Percentiles rank a stretch among this genome's conserved stretches.
phyloP scores from a whole-genome alignment of 2,113 vertebrate species.

The Benitochromis conjunctus region DNA sequence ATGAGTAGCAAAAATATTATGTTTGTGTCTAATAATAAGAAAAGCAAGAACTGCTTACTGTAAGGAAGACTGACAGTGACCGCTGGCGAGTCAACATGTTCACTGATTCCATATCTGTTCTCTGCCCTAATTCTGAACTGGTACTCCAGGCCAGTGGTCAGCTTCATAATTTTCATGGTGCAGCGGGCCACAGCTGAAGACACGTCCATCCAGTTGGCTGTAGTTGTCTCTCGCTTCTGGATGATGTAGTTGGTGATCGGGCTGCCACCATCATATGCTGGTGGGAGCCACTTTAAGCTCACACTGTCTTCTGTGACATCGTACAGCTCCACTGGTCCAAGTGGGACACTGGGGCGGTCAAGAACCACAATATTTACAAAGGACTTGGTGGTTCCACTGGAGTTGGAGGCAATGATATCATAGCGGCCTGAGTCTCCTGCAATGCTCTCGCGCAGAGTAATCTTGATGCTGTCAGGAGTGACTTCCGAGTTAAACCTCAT shows the following conservation, averaged over 20 bases:
- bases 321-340: slow-evolving; percentile 87
- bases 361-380: slow-evolving; percentile 89
- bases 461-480: slow-evolving; percentile 87
- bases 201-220: slow-evolving; percentile 91
- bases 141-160: slow-evolving; percentile 91
- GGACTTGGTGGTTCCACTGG: slow-evolving; percentile 91
- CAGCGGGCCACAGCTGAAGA: slow-evolving; percentile 92
- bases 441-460: slow-evolving; percentile 89
- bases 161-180: slow-evolving; percentile 89
- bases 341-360: slow-evolving; percentile 87
- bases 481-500: slow-evolving; percentile 95
- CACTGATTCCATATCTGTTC: slow-evolving; percentile 96
- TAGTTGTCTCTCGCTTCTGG: slow-evolving; percentile 93
- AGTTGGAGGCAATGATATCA: slow-evolving; percentile 92
- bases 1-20: neutral
- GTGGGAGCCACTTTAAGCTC: slow-evolving; percentile 89
- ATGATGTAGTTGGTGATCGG: slow-evolving; percentile 96
- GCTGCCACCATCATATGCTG: slow-evolving; percentile 92
- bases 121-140: slow-evolving; percentile 98
- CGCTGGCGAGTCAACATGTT: slow-evolving; percentile 86
- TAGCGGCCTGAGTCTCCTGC: slow-evolving; percentile 89
- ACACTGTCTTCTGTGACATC: slow-evolving; percentile 90
- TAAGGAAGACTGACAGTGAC: slow-evolving; percentile 88
- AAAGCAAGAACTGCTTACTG: slow-evolving; percentile 79
- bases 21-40: neutral